phyloP scores from a whole-genome alignment of 2,797 vertebrate species.

The Galagoides demidoff region DNA sequence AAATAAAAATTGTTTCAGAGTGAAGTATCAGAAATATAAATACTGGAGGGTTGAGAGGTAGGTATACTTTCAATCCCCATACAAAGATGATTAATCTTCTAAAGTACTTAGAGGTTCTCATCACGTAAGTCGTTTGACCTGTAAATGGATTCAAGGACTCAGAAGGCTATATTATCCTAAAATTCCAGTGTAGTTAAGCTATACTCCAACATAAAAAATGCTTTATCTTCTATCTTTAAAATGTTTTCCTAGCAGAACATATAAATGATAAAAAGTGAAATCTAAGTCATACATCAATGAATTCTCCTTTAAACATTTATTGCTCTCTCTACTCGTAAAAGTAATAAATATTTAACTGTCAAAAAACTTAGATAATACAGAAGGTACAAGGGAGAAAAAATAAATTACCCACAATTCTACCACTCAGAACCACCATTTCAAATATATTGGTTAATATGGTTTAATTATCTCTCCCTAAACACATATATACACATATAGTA shows the following conservation, averaged over 20 bases:
- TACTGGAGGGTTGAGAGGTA: background rate
- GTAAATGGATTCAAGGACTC: background rate
- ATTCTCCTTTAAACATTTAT: background rate
- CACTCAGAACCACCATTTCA: constrained; percentile 10
- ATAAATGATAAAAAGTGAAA: background rate
- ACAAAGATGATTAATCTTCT: background rate
- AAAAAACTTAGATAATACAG: background rate
- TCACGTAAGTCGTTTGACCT: background rate
- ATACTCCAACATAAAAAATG: background rate
- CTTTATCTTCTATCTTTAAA: background rate
- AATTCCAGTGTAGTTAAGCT: background rate
- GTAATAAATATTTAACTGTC: constrained; percentile 21
- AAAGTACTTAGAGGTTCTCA: background rate
- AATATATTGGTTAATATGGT: background rate
- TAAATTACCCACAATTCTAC: background rate
- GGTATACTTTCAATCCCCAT: background rate
- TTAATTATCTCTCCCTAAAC: background rate
- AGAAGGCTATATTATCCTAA: background rate
- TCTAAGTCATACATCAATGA: background rate
- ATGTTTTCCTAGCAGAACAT: constrained; percentile 13
- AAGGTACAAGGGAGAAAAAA: background rate
- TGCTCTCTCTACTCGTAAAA: constrained; percentile 19
- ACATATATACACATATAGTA: background rate
- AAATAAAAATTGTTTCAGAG: background rate
- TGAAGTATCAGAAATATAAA: background rate